A percentile compares a stretch with the other conserved stretches of the same genome.
Evolutionary conservation across 1,140 invertebrate species (phyloP).

Genomic region (Drosophila grimshawi): DNA sequence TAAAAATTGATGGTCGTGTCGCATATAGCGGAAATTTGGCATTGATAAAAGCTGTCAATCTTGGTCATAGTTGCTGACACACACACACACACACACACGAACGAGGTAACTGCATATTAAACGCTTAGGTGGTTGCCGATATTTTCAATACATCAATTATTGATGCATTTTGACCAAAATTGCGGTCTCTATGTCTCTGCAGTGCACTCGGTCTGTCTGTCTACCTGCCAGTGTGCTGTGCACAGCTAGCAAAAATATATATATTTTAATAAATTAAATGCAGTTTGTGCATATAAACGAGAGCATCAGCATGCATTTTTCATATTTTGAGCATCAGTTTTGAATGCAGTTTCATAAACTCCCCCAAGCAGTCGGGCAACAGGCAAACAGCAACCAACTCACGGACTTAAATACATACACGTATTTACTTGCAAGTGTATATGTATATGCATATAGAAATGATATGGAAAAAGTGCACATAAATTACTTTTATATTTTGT

Average conservation of each 20-base stretch:
- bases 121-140: constrained; percentile 25
- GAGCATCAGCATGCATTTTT: constrained; percentile 76
- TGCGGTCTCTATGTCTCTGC: constrained; percentile 2
- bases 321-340: constrained; percentile 53
- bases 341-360: constrained; percentile 64
- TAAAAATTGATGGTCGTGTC: constrained; percentile 37
- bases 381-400: constrained; percentile 20
- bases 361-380: constrained; percentile 17
- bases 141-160: constrained; percentile 39
- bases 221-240: background rate
- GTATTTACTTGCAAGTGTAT: constrained; percentile 3
- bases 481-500: constrained; percentile 83
- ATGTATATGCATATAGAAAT: constrained; percentile 62
- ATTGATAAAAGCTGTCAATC: constrained; percentile 44
- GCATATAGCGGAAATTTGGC: constrained; percentile 21
- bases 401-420: constrained; percentile 9
- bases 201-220: background rate
- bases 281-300: constrained; percentile 78
- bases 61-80: constrained; percentile 28
- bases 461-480: constrained; percentile 78
- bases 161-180: constrained; percentile 32
- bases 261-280: constrained; percentile 79
- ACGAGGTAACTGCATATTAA: constrained; percentile 44
- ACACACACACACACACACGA: background rate
- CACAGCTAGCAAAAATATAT: constrained; percentile 54